phyloP scores from a whole-genome alignment of 2,888 invertebrate genomes.

The Hemithea aestivaria region DNA sequence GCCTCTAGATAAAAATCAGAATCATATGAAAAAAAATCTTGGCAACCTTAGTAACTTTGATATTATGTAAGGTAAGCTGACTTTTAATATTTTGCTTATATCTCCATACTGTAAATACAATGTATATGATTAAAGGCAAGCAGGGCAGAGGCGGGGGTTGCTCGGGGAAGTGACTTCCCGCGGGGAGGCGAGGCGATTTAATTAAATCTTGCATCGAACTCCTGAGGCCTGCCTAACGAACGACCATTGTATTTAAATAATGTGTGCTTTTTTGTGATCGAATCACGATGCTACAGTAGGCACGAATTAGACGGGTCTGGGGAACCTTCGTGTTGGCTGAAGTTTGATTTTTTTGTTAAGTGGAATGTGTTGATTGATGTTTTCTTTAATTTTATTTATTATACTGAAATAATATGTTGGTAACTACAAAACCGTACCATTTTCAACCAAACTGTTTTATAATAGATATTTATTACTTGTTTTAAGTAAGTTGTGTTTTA shows the following conservation, averaged over 20 bases:
- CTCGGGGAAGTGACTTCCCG: conserved; percentile 31
- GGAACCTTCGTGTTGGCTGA: conserved; percentile 2
- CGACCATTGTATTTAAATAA: conserved; percentile 77
- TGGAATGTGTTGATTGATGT: not conserved
- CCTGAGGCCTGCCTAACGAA: conserved; percentile 77
- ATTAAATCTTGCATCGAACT: conserved; percentile 82
- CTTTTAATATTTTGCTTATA: too few species aligned
- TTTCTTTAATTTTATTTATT: too few species aligned
- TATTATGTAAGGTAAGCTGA: too few species aligned
- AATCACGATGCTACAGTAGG: conserved; percentile 40
- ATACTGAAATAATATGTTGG: too few species aligned
- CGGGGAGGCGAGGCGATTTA: conserved; percentile 72
- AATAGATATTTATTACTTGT: too few species aligned
- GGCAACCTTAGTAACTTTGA: too few species aligned
- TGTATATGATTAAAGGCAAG: conserved; percentile 3
- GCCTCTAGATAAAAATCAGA: too few species aligned
- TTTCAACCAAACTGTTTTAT: too few species aligned
- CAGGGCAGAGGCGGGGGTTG: conserved; percentile 19
- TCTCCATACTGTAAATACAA: conserved; percentile 4
- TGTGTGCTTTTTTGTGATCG: conserved; percentile 67
- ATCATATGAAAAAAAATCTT: too few species aligned
- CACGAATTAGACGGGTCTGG: conserved; percentile 36
- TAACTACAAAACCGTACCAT: too few species aligned
- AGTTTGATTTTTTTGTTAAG: conserved; percentile 4
- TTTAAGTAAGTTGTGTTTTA: too few species aligned